phyloP scores from a whole-genome alignment of 2,113 vertebrate genomes.

The Neodon shergylaensis region DNA sequence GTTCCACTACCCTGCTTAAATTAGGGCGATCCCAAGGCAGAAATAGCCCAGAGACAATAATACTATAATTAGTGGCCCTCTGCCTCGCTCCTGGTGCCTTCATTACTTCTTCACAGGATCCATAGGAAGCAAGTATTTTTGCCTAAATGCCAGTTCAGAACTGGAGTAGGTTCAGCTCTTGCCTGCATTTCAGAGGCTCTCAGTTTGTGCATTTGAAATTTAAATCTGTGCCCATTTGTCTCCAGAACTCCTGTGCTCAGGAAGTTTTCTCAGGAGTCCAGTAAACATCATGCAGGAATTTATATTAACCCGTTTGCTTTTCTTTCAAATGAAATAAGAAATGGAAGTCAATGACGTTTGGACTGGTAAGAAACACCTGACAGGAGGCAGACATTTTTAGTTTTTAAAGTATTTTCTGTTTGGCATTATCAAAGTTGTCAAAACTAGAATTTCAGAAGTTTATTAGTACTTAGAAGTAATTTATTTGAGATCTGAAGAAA shows the following conservation, averaged over 20 bases:
- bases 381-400: background rate
- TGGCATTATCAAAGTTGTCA: background rate
- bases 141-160: background rate
- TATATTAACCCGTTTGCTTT: constrained; percentile 58
- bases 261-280: constrained; percentile 48
- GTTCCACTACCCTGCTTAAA: constrained; percentile 10
- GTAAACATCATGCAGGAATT: constrained; percentile 54
- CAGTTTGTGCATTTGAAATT: constrained; percentile 6
- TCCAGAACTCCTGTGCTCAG: constrained; percentile 32
- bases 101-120: background rate
- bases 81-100: rapidly evolving
- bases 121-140: background rate
- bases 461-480: constrained; percentile 44
- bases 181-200: background rate
- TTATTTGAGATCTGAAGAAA: constrained; percentile 42
- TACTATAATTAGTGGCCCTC: background rate
- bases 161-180: background rate
- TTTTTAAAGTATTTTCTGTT: constrained; percentile 34
- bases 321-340: constrained; percentile 51
- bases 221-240: background rate
- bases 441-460: constrained; percentile 51
- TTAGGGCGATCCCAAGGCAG: background rate
- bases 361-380: constrained; percentile 54
- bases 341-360: background rate
- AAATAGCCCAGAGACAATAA: background rate